A percentile compares a stretch with the other conserved stretches of the same genome.
phyloP scores from a whole-genome alignment of 2,113 vertebrate genomes.

The Crocuta crocuta region DNA sequence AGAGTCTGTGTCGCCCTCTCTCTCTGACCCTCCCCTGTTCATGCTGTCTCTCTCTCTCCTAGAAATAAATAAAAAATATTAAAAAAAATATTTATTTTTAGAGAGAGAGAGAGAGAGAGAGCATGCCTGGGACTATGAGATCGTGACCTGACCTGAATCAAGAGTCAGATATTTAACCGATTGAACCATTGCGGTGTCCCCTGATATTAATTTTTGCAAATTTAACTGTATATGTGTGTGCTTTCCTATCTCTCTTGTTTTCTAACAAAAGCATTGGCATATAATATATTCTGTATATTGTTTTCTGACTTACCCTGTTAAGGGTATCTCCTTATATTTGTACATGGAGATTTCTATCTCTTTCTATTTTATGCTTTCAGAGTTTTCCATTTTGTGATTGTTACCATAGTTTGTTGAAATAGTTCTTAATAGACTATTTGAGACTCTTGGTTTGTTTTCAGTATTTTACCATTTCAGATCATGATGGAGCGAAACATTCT shows the following conservation, averaged over 20 bases:
- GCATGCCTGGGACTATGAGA: too few species aligned
- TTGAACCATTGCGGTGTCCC: too few species aligned
- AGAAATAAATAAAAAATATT: too few species aligned
- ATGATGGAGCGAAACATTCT: background rate
- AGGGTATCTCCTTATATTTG: background rate
- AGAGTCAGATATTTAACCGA: too few species aligned
- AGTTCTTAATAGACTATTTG: background rate
- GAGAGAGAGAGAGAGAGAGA: too few species aligned
- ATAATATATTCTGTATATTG: background rate
- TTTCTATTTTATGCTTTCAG: background rate
- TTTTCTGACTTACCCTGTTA: background rate
- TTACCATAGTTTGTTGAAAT: background rate
- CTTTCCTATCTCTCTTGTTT: background rate
- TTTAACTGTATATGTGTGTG: background rate
- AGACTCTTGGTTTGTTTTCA: background rate
- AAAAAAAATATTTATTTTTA: too few species aligned
- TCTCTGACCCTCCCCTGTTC: too few species aligned
- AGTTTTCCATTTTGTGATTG: background rate
- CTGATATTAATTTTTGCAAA: background rate
- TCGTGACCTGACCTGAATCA: too few species aligned
- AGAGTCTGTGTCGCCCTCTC: too few species aligned
- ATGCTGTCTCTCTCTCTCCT: too few species aligned
- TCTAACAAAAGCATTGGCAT: background rate
- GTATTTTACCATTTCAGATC: background rate
- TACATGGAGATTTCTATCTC: background rate